Conservation (phyloP, 1,140 invertebrate species). For the Zaprionus kolodkinae region DNA sequence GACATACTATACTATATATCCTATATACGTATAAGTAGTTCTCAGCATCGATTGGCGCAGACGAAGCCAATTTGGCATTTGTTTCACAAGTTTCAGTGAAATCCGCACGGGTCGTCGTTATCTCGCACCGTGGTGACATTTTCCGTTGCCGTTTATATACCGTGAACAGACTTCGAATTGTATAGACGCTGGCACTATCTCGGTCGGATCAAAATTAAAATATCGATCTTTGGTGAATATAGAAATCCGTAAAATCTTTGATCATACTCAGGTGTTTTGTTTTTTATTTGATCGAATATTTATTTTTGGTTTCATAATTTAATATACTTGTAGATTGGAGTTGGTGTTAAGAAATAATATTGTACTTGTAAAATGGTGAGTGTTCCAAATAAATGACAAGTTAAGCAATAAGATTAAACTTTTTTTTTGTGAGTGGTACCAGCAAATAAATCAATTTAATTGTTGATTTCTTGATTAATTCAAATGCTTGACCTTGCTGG, state of each 20-base stretch:
- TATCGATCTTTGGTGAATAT: slow-evolving; percentile 57
- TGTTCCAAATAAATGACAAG: slow-evolving; percentile 1
- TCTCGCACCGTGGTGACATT: slow-evolving; percentile 44
- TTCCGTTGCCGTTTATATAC: slow-evolving; percentile 35
- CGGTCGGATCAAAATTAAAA: slow-evolving; percentile 64
- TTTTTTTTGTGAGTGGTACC: neutral
- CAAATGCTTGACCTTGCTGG: slow-evolving; percentile 42
- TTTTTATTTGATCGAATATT: neutral
- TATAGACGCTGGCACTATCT: slow-evolving; percentile 60
- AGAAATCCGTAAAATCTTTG: slow-evolving; percentile 23
- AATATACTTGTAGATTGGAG: neutral
- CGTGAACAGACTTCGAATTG: slow-evolving; percentile 33
- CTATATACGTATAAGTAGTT: slow-evolving; percentile 10
- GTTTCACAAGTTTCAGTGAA: slow-evolving; percentile 46
- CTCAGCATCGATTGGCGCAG: slow-evolving; percentile 47
- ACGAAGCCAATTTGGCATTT: slow-evolving; percentile 50
- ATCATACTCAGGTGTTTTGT: neutral
- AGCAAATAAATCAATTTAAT: slow-evolving; percentile 39
- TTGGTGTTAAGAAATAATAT: neutral
- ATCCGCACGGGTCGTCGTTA: slow-evolving; percentile 42
- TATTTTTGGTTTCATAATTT: neutral
- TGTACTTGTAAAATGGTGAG: slow-evolving; percentile 34
- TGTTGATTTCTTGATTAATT: slow-evolving; percentile 14
- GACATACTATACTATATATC: neutral
- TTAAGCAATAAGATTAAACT: neutral